Percentiles rank a stretch among this genome's conserved stretches.
Conservation (phyloP, 2,888 invertebrate genomes). For the Scaptodrosophila latifasciaeformis region DNA sequence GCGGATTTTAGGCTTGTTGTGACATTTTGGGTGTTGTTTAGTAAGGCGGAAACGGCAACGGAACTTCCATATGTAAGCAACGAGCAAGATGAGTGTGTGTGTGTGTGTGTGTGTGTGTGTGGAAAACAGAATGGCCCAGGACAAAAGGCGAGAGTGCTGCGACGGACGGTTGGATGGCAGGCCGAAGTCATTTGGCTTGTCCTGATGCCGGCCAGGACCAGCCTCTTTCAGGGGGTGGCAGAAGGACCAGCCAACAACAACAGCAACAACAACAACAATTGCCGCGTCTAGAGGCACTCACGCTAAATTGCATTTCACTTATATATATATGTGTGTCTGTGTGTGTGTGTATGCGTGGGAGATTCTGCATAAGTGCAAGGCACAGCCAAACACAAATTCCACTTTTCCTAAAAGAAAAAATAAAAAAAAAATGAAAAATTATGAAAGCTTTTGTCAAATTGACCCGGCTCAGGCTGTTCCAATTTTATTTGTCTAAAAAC, state of each 20-base stretch:
- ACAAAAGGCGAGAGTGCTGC: background rate
- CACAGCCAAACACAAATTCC: too few species aligned
- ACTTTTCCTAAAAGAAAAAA: background rate
- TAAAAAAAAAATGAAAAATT: background rate
- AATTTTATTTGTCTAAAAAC: background rate
- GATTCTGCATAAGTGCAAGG: constrained; percentile 5
- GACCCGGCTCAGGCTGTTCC: background rate
- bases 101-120: too few species aligned
- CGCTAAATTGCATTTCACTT: constrained; percentile 62
- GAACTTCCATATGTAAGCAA: constrained; percentile 60
- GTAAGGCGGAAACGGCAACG: constrained; percentile 50
- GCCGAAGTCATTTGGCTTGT: too few species aligned
- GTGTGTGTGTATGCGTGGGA: constrained; percentile 16
- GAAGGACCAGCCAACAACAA: constrained; percentile 5
- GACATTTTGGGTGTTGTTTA: constrained; percentile 45
- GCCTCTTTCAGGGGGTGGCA: constrained; percentile 2
- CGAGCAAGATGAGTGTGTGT: too few species aligned
- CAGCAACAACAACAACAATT: constrained; percentile 46
- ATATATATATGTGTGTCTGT: background rate
- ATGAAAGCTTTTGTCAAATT: constrained; percentile 1
- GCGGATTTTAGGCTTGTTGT: too few species aligned
- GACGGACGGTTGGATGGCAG: too few species aligned
- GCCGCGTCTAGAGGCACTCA: constrained; percentile 61
- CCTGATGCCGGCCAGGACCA: background rate
- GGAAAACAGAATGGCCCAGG: background rate